Evolutionary conservation across 2,797 vertebrate genomes (phyloP).

Genomic region (Lagorchestes hirsutus): DNA sequence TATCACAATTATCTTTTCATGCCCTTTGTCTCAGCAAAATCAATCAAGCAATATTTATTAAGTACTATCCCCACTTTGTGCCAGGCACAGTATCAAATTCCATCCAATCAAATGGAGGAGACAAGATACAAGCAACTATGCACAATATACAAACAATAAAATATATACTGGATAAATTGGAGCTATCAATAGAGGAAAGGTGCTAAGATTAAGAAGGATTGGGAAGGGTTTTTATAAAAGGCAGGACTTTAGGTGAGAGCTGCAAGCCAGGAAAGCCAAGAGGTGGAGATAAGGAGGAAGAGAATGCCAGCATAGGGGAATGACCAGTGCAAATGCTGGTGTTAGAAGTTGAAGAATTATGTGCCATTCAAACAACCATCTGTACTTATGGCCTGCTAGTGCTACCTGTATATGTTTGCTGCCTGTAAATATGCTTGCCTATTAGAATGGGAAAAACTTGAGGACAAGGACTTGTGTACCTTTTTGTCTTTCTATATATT

Average conservation of each 20-base stretch:
- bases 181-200: background rate
- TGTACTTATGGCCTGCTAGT: background rate
- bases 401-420: background rate
- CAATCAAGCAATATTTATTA: background rate
- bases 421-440: fast-evolving
- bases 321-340: background rate
- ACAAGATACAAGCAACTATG: background rate
- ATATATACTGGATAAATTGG: too few relatives aligned
- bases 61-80: background rate
- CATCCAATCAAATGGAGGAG: background rate
- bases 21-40: background rate
- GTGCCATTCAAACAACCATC: background rate
- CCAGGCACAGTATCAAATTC: background rate
- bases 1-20: background rate
- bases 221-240: background rate
- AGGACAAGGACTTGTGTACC: background rate
- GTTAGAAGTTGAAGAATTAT: background rate
- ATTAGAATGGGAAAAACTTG: background rate
- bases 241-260: background rate
- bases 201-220: background rate
- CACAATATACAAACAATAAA: background rate
- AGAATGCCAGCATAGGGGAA: background rate
- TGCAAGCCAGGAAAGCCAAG: background rate
- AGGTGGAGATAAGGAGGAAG: background rate
- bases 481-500: background rate